Evolutionary conservation across 2,113 vertebrate species (phyloP).

Genomic region (Marmota monax): DNA sequence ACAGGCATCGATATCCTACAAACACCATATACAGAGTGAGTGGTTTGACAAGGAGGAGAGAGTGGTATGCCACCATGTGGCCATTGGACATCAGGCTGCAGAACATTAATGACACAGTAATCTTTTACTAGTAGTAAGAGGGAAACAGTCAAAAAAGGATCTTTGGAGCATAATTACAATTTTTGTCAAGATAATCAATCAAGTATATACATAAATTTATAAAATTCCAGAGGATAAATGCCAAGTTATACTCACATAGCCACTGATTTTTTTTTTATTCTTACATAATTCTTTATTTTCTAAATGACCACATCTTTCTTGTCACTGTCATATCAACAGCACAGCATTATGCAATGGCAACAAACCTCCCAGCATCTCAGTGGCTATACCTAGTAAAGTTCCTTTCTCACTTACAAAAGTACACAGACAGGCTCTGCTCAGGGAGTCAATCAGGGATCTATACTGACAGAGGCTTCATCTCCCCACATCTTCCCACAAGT

Average conservation of each 20-base stretch:
- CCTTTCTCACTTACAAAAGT: neutral
- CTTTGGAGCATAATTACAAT: neutral
- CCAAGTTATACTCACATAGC: neutral
- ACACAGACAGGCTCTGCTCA: neutral
- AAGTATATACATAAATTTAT: neutral
- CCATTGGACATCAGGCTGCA: neutral
- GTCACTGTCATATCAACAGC: neutral
- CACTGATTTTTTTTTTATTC: neutral
- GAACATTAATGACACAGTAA: neutral
- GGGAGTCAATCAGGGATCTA: neutral
- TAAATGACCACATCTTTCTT: neutral
- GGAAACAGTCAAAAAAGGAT: neutral
- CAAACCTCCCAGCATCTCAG: neutral
- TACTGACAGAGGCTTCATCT: neutral
- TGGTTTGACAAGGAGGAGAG: neutral
- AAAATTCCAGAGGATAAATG: neutral
- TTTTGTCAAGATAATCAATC: constrained; percentile 17
- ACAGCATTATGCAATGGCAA: neutral
- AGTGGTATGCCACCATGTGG: neutral
- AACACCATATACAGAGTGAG: neutral
- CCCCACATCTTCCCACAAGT: neutral
- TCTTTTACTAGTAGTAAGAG: neutral
- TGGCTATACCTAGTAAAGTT: neutral
- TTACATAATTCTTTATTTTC: neutral
- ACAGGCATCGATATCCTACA: neutral